Conservation (phyloP, 1,140 invertebrate species). For the Aporrectodea caliginosa region DNA sequence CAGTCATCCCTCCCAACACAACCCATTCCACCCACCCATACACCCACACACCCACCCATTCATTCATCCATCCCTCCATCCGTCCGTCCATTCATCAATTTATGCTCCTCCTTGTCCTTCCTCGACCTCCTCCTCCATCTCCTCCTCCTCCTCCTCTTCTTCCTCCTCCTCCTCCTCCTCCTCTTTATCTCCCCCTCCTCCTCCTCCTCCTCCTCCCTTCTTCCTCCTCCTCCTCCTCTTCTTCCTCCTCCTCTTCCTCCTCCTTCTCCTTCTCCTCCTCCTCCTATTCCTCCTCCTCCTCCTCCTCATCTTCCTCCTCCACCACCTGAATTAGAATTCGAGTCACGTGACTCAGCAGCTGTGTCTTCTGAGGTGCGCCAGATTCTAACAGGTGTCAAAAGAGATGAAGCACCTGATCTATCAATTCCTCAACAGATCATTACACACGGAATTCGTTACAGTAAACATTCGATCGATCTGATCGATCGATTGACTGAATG, state of each 20-base stretch:
- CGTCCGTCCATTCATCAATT: too few species aligned
- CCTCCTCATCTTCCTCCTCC: background rate
- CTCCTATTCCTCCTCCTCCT: background rate
- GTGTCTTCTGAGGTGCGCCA: background rate
- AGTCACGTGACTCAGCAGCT: background rate
- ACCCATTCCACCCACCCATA: too few species aligned
- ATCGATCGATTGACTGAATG: too few species aligned
- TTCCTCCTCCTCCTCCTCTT: background rate
- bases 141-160: background rate
- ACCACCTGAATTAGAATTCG: background rate
- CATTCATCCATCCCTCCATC: too few species aligned
- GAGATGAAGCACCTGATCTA: too few species aligned
- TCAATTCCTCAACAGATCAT: too few species aligned
- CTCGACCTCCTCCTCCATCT: background rate
- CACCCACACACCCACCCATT: too few species aligned
- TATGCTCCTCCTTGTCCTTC: background rate
- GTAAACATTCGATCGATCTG: too few species aligned
- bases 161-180: background rate
- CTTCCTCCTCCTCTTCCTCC: background rate
- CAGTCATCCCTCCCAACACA: too few species aligned
- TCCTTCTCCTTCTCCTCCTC: background rate
- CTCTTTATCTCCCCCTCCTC: background rate
- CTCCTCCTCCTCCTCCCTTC: background rate
- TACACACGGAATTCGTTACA: too few species aligned
- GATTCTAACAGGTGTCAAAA: too few species aligned